Percentiles rank a stretch among this genome's conserved stretches.
These are phyloP conservation scores for Phoebastria nigripes DNA, from an alignment of 2,797 vertebrate genomes.

Conservation along the genomic window DNA sequence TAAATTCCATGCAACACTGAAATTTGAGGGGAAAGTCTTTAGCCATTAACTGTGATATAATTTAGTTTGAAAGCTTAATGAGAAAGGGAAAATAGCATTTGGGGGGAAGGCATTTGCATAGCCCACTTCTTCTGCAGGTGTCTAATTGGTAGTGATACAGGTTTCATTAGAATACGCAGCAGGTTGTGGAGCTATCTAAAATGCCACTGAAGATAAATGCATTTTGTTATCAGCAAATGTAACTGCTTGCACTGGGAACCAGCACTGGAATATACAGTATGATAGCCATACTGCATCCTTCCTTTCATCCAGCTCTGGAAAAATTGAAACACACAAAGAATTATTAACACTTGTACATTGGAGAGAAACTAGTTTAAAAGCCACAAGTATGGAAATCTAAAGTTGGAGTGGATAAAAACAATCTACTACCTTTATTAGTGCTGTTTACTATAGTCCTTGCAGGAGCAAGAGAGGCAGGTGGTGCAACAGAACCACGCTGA, in stretches of 20 bases:
- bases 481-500: not conserved
- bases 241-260: not conserved
- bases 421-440: not conserved
- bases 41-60: conserved; percentile 38
- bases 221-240: conserved; percentile 36
- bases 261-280: not conserved
- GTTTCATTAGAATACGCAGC: conserved; percentile 57
- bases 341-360: not conserved
- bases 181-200: conserved; percentile 40
- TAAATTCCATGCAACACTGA: not conserved
- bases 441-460: not conserved
- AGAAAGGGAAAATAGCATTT: conserved; percentile 48
- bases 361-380: not conserved
- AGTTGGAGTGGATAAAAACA: not conserved
- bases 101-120: conserved; percentile 35
- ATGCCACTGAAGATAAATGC: conserved; percentile 25
- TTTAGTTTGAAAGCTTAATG: conserved; percentile 58
- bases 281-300: not conserved
- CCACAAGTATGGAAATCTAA: not conserved
- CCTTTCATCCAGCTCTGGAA: not conserved
- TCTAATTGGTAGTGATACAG: conserved; percentile 51
- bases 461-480: not conserved
- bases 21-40: conserved; percentile 24
- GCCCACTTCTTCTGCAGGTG: conserved; percentile 51
- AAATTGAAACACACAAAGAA: not conserved